phyloP scores from a whole-genome alignment of 2,113 vertebrate genomes.

The Siniperca chuatsi region DNA sequence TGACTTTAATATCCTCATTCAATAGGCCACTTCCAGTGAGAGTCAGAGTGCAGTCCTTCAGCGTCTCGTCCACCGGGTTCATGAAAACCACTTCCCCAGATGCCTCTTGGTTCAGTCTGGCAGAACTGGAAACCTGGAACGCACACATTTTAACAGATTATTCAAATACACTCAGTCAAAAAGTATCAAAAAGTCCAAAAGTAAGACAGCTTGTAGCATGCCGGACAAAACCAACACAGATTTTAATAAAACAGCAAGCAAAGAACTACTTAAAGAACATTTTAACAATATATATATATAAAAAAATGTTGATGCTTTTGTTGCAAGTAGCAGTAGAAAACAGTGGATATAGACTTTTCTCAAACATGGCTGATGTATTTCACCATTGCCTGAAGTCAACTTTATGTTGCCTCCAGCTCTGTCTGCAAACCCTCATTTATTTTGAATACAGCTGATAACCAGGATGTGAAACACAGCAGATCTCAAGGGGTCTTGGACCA shows the following conservation, averaged over 20 bases:
- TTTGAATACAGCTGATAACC: too few species aligned
- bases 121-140: constrained; percentile 19
- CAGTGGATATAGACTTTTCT: too few species aligned
- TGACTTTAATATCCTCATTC: accelerated
- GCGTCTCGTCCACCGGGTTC: constrained; percentile 76
- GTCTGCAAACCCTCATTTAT: too few species aligned
- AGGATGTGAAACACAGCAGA: too few species aligned
- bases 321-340: background rate
- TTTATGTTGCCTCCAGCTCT: too few species aligned
- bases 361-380: too few species aligned
- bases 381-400: too few species aligned
- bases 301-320: background rate
- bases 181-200: background rate
- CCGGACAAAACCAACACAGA: background rate
- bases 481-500: too few species aligned
- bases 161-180: background rate
- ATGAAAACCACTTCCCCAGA: constrained; percentile 74
- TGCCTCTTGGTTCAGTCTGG: constrained; percentile 45
- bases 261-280: background rate
- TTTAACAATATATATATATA: background rate
- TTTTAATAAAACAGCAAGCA: background rate
- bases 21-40: constrained; percentile 84
- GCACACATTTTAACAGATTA: background rate
- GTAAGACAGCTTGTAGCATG: background rate
- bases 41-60: constrained; percentile 82